Percentiles rank a stretch among this genome's conserved stretches.
Evolutionary conservation across 2,113 vertebrate genomes (phyloP).

Genomic region (Morone saxatilis): DNA sequence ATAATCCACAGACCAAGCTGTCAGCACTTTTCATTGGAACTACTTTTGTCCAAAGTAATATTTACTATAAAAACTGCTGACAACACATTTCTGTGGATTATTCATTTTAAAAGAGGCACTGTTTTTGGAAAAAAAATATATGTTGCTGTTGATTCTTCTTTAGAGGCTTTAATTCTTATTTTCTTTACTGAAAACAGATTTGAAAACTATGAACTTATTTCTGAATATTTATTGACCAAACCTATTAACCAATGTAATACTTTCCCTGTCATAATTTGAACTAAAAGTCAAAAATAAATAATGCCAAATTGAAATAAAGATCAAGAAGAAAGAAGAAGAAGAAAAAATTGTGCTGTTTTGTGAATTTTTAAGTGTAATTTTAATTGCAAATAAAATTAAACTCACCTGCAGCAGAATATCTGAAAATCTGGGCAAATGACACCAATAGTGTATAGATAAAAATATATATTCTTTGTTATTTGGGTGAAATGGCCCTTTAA

Average conservation of each 20-base stretch:
- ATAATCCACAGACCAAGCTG: slow-evolving; percentile 18
- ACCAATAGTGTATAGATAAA: not conserved
- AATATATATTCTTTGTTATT: not conserved
- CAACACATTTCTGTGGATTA: slow-evolving; percentile 5
- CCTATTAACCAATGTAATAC: not conserved
- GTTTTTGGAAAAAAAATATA: not conserved
- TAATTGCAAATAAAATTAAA: not conserved
- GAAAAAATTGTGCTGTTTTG: too few relatives aligned
- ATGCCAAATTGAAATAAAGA: too few relatives aligned
- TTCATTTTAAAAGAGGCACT: not conserved
- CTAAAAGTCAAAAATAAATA: not conserved
- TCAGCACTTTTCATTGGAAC: slow-evolving; percentile 12
- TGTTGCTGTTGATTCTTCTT: not conserved
- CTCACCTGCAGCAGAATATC: not conserved
- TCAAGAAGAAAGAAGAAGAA: too few relatives aligned
- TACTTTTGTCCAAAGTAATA: not conserved
- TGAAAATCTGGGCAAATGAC: not conserved
- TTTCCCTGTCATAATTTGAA: not conserved
- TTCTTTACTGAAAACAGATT: not conserved
- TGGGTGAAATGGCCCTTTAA: not conserved
- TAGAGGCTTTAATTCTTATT: not conserved
- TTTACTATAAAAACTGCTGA: not conserved
- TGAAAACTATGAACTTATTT: not conserved
- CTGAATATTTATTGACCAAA: not conserved
- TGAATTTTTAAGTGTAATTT: not conserved